Percentiles rank a stretch among this genome's conserved stretches.
phyloP scores from a whole-genome alignment of 2,797 vertebrate species.

The Myripristis murdjan region DNA sequence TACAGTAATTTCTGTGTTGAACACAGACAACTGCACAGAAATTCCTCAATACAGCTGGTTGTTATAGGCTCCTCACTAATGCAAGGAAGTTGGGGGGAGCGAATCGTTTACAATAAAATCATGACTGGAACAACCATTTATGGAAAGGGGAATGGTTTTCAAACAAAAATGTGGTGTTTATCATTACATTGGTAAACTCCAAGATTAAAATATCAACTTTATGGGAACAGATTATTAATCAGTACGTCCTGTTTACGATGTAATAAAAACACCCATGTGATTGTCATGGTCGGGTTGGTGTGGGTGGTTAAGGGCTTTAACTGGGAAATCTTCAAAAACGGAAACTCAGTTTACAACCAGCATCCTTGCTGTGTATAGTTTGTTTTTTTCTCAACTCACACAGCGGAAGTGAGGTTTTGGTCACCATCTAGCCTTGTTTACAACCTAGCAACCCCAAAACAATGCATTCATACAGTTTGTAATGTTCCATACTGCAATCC shows the following conservation, averaged over 20 bases:
- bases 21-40: conserved; percentile 16
- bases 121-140: conserved; percentile 41
- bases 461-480: conserved; percentile 18
- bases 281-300: conserved; percentile 23
- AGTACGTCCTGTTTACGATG: conserved; percentile 75
- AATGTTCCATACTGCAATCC: conserved; percentile 24
- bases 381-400: conserved; percentile 7
- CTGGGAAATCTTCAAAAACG: conserved; percentile 21
- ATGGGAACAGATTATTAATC: conserved; percentile 59
- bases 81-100: conserved; percentile 46
- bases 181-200: conserved; percentile 61
- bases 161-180: conserved; percentile 69
- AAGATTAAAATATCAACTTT: conserved; percentile 56
- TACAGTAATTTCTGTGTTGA: conserved; percentile 27
- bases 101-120: conserved; percentile 59
- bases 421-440: background rate
- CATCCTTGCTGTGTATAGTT: conserved; percentile 3
- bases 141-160: conserved; percentile 30
- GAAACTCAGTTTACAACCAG: conserved; percentile 17
- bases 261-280: conserved; percentile 54
- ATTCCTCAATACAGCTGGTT: conserved; percentile 46
- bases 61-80: conserved; percentile 36
- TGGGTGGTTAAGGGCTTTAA: conserved; percentile 50
- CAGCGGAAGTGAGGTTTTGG: too few relatives aligned
- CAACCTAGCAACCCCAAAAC: conserved; percentile 4